Percentiles rank a stretch among this genome's conserved stretches.
Conservation (phyloP, 1,140 invertebrate genomes). For the Drosophila tsacasi region DNA sequence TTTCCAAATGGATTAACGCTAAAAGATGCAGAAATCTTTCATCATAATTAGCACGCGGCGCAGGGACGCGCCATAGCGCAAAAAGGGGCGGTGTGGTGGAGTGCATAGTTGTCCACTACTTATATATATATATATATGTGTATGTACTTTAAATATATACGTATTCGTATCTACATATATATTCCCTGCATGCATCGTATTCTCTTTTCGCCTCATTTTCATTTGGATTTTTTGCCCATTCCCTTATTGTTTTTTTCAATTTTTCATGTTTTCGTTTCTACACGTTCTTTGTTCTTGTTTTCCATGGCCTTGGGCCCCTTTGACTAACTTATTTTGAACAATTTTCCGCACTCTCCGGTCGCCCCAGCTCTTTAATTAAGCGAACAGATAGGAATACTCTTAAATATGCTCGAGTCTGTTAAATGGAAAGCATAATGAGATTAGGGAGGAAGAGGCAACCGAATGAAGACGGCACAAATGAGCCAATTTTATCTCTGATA, state of each 20-base stretch:
- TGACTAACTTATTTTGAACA: slow-evolving; percentile 81
- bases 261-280: slow-evolving; percentile 59
- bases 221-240: slow-evolving; percentile 17
- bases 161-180: slow-evolving; percentile 8
- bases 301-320: slow-evolving; percentile 72
- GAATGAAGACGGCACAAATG: slow-evolving; percentile 31
- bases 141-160: neutral
- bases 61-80: slow-evolving; percentile 43
- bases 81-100: slow-evolving; percentile 1
- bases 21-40: slow-evolving; percentile 83
- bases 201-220: slow-evolving; percentile 52
- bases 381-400: slow-evolving; percentile 70
- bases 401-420: slow-evolving; percentile 66
- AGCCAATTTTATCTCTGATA: slow-evolving; percentile 37
- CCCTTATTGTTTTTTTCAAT: slow-evolving; percentile 10
- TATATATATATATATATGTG: slow-evolving; percentile 20
- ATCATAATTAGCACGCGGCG: slow-evolving; percentile 80
- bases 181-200: slow-evolving; percentile 32
- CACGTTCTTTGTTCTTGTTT: slow-evolving; percentile 55
- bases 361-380: slow-evolving; percentile 63
- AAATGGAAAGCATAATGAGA: slow-evolving; percentile 67
- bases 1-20: slow-evolving; percentile 83
- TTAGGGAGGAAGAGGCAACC: slow-evolving; percentile 47
- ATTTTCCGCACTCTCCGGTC: slow-evolving; percentile 28
- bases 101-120: slow-evolving; percentile 68